Percentiles rank a stretch among this genome's conserved stretches.
Evolutionary conservation across 64 coral and sea anemone genomes (phyloP).

Genomic region (Actinia equina): DNA sequence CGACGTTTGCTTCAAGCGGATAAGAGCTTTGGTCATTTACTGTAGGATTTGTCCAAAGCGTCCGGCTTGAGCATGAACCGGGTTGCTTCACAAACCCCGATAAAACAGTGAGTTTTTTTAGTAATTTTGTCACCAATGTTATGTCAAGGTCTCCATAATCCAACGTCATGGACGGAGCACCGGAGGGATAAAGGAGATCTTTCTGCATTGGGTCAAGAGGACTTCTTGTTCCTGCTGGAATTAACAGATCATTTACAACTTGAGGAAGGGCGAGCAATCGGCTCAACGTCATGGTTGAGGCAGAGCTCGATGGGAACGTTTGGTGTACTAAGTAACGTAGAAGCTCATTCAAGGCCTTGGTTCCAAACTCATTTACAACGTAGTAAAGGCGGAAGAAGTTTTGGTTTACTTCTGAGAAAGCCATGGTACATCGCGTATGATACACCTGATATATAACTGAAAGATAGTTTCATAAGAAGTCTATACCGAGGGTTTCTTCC

Average conservation of each 20-base stretch:
- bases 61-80: neutral
- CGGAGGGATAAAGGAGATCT: neutral
- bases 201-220: neutral
- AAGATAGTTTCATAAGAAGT: neutral
- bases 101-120: neutral
- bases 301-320: neutral
- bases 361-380: neutral
- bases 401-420: neutral
- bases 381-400: conserved; percentile 5
- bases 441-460: too few species aligned
- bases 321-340: neutral
- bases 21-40: neutral
- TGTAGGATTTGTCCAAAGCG: neutral
- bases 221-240: neutral
- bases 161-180: neutral
- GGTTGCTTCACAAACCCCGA: neutral
- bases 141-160: neutral
- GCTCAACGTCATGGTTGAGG: neutral
- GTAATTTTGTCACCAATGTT: neutral
- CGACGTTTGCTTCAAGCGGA: neutral
- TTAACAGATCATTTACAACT: neutral
- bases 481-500: too few species aligned
- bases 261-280: neutral
- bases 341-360: neutral
- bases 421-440: neutral